These are phyloP conservation scores for Gastrophysa polygoni DNA, from an alignment of 2,888 invertebrate genomes.

Conservation along the genomic window DNA sequence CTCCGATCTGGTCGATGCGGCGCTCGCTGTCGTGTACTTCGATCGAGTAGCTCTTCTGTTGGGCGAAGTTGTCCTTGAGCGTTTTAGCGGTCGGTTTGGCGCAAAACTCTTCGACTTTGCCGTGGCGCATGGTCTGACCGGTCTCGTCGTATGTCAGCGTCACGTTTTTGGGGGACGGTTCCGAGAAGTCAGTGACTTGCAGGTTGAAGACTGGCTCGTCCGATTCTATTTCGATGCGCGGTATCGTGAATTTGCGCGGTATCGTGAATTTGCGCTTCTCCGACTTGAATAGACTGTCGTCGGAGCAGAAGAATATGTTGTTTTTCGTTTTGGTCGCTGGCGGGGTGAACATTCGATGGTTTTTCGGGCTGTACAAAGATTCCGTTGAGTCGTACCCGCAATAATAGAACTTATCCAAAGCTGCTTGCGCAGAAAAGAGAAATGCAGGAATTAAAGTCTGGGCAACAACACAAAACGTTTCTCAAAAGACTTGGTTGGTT, in stretches of 20 bases:
- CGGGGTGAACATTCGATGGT: constrained; percentile 52
- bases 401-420: constrained; percentile 52
- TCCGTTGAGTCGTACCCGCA: constrained; percentile 42
- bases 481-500: too few relatives aligned
- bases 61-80: constrained; percentile 47
- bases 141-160: constrained; percentile 57
- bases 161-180: constrained; percentile 55
- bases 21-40: constrained; percentile 48
- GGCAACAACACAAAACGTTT: neutral
- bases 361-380: constrained; percentile 49
- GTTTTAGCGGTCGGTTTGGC: constrained; percentile 39
- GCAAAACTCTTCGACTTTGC: constrained; percentile 41
- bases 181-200: constrained; percentile 57
- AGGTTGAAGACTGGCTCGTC: constrained; percentile 54
- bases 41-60: constrained; percentile 54
- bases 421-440: constrained; percentile 53
- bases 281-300: constrained; percentile 56
- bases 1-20: constrained; percentile 45
- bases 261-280: constrained; percentile 53
- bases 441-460: constrained; percentile 21
- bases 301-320: constrained; percentile 56
- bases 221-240: constrained; percentile 54
- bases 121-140: constrained; percentile 48
- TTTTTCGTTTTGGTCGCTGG: constrained; percentile 53
- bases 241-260: constrained; percentile 56